Conservation (phyloP, 2,888 invertebrate species). For the Unio delphinus region DNA sequence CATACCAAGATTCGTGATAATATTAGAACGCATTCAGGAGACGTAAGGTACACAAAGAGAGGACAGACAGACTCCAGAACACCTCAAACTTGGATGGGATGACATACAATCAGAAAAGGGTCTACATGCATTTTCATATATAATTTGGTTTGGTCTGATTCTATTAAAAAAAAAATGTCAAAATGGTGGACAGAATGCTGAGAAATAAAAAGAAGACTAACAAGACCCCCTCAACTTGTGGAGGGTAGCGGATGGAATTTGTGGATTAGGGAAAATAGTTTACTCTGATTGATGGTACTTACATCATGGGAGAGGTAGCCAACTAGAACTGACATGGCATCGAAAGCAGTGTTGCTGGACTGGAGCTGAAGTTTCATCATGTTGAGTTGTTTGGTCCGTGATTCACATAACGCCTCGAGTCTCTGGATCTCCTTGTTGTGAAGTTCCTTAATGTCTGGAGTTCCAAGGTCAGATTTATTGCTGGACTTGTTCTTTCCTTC, state of each 20-base stretch:
- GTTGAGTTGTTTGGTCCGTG: constrained; percentile 70
- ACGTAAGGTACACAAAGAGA: no score
- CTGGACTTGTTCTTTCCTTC: constrained; percentile 35
- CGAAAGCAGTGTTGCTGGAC: constrained; percentile 79
- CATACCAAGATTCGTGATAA: no score
- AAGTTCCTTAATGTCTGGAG: constrained; percentile 33
- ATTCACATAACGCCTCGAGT: constrained; percentile 71
- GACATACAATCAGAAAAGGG: no score
- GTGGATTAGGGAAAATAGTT: not conserved
- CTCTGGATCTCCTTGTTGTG: constrained; percentile 64
- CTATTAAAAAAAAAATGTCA: no score
- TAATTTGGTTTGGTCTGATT: no score
- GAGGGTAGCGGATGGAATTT: not conserved
- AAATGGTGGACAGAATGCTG: no score
- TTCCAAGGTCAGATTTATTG: constrained; percentile 24
- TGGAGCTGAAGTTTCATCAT: constrained; percentile 68
- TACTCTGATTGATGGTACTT: constrained; percentile 27
- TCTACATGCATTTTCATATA: no score
- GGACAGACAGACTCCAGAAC: no score
- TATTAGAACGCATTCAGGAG: no score
- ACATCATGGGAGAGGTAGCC: constrained; percentile 84
- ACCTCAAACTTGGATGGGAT: no score
- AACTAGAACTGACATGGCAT: constrained; percentile 87
- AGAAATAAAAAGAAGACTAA: no score
- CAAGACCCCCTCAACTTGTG: no score